Evolutionary conservation across 1,140 invertebrate species (phyloP), one percentile per base, ranked within the genome.

Genomic region (Protaetia brevitarsis): DNA sequence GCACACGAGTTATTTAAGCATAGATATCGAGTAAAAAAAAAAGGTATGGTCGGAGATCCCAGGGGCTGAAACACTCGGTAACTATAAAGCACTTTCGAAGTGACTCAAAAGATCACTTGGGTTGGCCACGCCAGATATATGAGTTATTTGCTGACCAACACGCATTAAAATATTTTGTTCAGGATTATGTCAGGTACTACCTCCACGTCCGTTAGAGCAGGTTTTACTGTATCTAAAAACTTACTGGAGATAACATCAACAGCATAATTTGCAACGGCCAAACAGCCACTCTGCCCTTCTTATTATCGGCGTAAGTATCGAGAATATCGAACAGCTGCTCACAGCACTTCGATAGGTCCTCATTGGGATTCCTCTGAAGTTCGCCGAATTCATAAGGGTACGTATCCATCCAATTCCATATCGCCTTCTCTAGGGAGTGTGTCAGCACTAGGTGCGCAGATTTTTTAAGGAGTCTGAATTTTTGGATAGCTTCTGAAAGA

Each of bases 321-420:
- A 98, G 82, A 65, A 94, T 89, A 74, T 98, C 96, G 80, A 99
- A 97, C 1, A 99, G 80, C 13, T 87, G 87, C 78, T 99, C 96
- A 80, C 95, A 96, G 76, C 92, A 95, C 79, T 92, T 93, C 74
- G 91, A 88, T 31, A 99, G 82, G 65, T 98, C 95, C 70, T 97
- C 93, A 81, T 96, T 96, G 60, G 92, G 91, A 72, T 88, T 88
- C 74, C 91, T 90, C 74, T 94, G 91, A 30, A 97, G 79, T 73
- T 96, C 93, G 51, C 91, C 91, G 81, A 98, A 98, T 78, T 98
- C 95, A 72, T 94, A 86, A 0, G 91, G 90, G 81, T 98, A 96
- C n/a, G 92, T 95, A 72, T 98, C 96, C 88, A 99, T 96, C 96
- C 96, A 99, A 79, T 98, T 98, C 95, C 96, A 98, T 68, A 98